These are phyloP conservation scores for Lacanobia wlatinum DNA, from an alignment of 2,888 invertebrate genomes.

Conservation along the genomic window DNA sequence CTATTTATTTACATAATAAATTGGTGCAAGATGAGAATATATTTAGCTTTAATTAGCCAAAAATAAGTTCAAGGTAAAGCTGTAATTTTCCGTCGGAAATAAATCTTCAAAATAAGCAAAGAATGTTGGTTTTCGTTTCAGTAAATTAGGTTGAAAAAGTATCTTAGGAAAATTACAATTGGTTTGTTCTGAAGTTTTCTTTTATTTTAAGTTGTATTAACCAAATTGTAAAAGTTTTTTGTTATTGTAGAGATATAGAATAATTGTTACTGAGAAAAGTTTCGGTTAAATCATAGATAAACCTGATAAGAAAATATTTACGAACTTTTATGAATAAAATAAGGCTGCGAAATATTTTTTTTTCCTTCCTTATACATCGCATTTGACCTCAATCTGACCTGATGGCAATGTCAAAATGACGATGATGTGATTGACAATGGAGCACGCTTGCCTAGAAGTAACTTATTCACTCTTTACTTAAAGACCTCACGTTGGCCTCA, in stretches of 20 bases:
- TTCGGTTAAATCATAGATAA: neutral
- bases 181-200: constrained; percentile 7
- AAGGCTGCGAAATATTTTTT: too few relatives aligned
- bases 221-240: constrained; percentile 16
- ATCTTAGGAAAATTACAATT: constrained; percentile 1
- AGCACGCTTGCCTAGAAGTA: too few relatives aligned
- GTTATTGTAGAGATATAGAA: neutral
- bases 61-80: constrained; percentile 31
- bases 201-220: constrained; percentile 8
- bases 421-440: too few relatives aligned
- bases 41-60: constrained; percentile 33
- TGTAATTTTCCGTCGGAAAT: constrained; percentile 17
- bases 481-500: neutral
- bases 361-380: too few relatives aligned
- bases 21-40: constrained; percentile 49
- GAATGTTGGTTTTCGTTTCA: constrained; percentile 18
- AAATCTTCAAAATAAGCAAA: constrained; percentile 17
- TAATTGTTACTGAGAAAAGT: neutral
- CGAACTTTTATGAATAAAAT: neutral
- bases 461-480: neutral
- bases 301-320: neutral
- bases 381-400: too few relatives aligned
- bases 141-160: constrained; percentile 33
- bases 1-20: constrained; percentile 61
- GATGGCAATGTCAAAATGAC: too few relatives aligned